Percentiles rank a stretch among this genome's conserved stretches.
Conservation (phyloP, 2,888 invertebrate genomes). For the Sesamia inferens region DNA sequence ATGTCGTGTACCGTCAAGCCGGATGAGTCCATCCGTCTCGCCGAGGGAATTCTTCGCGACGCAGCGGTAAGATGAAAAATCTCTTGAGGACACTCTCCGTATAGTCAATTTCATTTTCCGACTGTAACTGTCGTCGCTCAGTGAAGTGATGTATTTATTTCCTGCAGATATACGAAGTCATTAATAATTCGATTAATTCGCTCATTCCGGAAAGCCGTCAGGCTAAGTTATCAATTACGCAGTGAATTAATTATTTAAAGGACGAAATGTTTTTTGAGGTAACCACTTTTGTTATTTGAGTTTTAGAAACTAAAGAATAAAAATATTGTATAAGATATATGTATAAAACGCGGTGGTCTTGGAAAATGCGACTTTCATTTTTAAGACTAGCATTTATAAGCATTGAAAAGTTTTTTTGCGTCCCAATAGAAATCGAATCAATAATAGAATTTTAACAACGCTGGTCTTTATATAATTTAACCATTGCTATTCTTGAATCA, state of each 20-base stretch:
- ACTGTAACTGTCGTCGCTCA: constrained; percentile 96
- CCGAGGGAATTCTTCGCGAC: constrained; percentile 97
- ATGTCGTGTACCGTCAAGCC: constrained; percentile 94
- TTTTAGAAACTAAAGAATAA: constrained; percentile 2
- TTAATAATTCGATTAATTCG: constrained; percentile 56
- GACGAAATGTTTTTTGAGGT: constrained; percentile 16
- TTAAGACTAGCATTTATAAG: background rate
- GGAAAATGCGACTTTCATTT: background rate
- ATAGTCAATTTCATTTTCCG: constrained; percentile 98
- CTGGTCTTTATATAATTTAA: background rate
- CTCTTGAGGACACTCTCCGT: constrained; percentile 93
- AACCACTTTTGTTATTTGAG: constrained; percentile 24
- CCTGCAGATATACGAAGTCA: constrained; percentile 87
- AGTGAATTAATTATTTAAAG: constrained; percentile 43
- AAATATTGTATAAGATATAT: constrained; percentile 9
- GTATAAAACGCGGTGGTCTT: background rate
- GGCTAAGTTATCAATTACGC: constrained; percentile 58
- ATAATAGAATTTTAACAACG: background rate
- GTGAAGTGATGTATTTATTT: constrained; percentile 96
- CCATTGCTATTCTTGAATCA: constrained; percentile 10
- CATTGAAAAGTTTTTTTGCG: background rate
- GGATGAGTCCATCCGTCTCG: constrained; percentile 96
- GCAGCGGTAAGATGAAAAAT: constrained; percentile 97
- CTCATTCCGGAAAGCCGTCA: constrained; percentile 46
- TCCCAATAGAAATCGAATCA: background rate